Conservation (phyloP, 2,797 vertebrate genomes). For the Tragelaphus eurycerus region DNA sequence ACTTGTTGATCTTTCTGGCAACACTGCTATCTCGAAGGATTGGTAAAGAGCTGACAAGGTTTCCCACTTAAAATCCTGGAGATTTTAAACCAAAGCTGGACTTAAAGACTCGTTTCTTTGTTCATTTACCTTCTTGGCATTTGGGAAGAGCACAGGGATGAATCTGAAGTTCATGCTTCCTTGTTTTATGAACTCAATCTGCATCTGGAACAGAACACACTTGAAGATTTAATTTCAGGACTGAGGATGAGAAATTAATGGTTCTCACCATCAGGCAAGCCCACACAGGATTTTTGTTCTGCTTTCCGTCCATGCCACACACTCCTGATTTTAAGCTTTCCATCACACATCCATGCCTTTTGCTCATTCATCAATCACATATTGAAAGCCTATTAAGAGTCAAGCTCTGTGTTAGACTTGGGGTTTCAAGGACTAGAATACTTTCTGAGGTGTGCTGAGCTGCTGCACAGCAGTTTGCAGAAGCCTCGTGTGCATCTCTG, state of each 20-base stretch:
- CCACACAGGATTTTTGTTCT: not conserved
- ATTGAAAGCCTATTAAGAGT: not conserved
- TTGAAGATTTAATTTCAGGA: conserved; percentile 75
- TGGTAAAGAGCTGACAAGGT: conserved; percentile 20
- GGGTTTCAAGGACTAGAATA: conserved; percentile 1
- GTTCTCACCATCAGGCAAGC: not conserved
- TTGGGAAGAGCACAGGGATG: conserved; percentile 94
- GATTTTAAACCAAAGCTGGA: conserved; percentile 42
- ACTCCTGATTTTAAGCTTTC: not conserved
- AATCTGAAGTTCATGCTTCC: conserved; percentile 96
- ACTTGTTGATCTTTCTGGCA: conserved; percentile 32
- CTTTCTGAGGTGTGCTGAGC: not conserved
- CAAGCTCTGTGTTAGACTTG: not conserved
- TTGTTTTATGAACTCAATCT: conserved; percentile 97
- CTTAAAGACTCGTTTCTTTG: not conserved
- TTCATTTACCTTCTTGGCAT: conserved; percentile 89
- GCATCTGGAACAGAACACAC: conserved; percentile 88
- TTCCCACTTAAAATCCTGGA: conserved; percentile 60
- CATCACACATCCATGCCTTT: not conserved
- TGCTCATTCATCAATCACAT: not conserved
- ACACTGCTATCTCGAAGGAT: not conserved
- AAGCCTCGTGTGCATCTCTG: not conserved
- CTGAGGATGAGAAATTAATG: conserved; percentile 58
- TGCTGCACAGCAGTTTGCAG: not conserved
- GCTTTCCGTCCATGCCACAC: not conserved